Base-by-base conservation (phyloP, 92 coral and sea anemone genomes). In the Phenganax marumi region DNA sequence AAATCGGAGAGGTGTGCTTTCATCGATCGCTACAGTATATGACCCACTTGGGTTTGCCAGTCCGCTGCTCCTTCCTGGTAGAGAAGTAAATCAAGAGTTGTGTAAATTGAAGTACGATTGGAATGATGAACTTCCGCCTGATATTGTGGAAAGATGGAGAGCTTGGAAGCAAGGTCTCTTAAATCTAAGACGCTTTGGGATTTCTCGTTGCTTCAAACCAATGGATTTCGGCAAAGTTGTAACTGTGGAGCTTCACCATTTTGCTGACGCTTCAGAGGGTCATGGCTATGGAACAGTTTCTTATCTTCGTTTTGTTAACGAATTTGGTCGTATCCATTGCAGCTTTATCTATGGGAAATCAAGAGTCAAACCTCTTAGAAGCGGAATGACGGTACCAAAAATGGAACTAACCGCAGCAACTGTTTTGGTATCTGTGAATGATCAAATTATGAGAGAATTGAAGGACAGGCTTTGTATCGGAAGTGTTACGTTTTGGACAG, bases 271-370 rank as follows among this genome's bases (percentile, higher is more conserved):
- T 9, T 87, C 93, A 8, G 85, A 87, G 82, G 93, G 82, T 70
- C 91, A 91, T 70, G 94, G 90, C 50, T 91, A 80, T 74, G 91
- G 90, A 50, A 86, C 90, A 76, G 94, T 72, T 21, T 91, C 91
- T 16, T 88, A 91, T 70, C 55, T 90, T 54, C 86, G 91, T 25
- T 64, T 86, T 8, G 76, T 77, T 17, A 87, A 81, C 73, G 58
- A 76, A 6, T 24, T 24, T 55, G 93, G 76, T 25, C 64, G 79
- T 10, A 78, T 90, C n/a, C 89, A 87, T 77, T 85, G 91, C 54
- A 43, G 84, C 50, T 79, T 85, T 55, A 73, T 90, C 43, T 81
- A 77, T 88, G 91, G 91, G 16, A 90, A 85, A 70, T 82, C 93
- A 8, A 81, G 88, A 12, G 91, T 87, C 8, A 88, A 52, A 63